phyloP scores from a whole-genome alignment of 2,113 vertebrate genomes.

The Calonectris borealis region DNA sequence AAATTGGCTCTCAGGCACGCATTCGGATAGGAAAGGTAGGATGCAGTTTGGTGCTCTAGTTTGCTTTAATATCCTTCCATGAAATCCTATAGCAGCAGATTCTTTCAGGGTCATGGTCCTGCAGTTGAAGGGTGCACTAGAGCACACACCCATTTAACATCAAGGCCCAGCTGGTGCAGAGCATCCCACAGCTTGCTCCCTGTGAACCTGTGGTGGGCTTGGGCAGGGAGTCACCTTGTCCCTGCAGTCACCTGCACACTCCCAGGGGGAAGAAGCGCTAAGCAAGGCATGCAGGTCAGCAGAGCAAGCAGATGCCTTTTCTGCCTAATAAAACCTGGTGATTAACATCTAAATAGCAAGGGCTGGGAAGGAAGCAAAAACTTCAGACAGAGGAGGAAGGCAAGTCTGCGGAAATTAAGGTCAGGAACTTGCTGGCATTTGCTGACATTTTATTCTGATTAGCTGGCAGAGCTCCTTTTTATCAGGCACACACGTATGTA shows the following conservation, averaged over 20 bases:
- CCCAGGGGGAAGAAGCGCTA: neutral
- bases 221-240: neutral
- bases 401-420: neutral
- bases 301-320: neutral
- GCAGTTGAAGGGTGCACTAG: accelerated
- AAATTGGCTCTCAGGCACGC: neutral
- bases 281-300: accelerated
- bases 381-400: neutral
- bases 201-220: accelerated
- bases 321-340: neutral
- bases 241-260: neutral
- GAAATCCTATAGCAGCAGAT: neutral
- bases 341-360: neutral
- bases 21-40: neutral
- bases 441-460: constrained; percentile 43
- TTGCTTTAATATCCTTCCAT: neutral
- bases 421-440: constrained; percentile 49
- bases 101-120: accelerated
- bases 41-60: neutral
- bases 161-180: too few species aligned
- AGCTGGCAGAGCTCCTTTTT: constrained; percentile 6
- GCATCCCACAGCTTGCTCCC: neutral
- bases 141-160: neutral
- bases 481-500: neutral
- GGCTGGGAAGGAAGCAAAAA: neutral